A percentile compares a stretch with the other conserved stretches of the same genome.
Conservation (phyloP, 2,113 vertebrate species). For the Mirounga angustirostris region DNA sequence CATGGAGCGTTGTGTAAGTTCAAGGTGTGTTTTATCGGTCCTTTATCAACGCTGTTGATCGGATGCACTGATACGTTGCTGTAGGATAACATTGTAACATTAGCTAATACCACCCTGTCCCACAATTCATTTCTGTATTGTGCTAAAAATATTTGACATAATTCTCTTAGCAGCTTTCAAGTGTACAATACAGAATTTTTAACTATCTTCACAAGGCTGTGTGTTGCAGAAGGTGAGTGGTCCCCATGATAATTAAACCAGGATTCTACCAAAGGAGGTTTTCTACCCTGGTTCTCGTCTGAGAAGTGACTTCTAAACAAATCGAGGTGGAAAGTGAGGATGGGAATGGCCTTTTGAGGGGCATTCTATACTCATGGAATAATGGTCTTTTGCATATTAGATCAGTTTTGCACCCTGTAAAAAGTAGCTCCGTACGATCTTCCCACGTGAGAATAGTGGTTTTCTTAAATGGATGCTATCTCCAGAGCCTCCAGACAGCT, state of each 20-base stretch:
- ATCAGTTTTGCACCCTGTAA: too few species aligned
- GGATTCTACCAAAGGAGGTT: background rate
- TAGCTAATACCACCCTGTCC: rapidly evolving
- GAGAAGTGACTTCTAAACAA: background rate
- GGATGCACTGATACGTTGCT: rapidly evolving
- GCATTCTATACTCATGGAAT: rapidly evolving
- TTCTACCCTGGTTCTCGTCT: background rate
- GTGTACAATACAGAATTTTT: background rate
- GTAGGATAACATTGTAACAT: rapidly evolving
- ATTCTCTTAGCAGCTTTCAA: too few species aligned
- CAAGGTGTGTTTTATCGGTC: too few species aligned
- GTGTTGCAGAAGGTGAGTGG: background rate
- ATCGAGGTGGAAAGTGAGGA: background rate
- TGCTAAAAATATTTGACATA: background rate
- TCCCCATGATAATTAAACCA: background rate
- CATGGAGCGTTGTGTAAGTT: rapidly evolving
- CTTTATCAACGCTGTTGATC: rapidly evolving
- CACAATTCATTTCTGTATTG: rapidly evolving
- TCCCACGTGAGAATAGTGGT: rapidly evolving
- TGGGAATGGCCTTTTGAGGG: background rate
- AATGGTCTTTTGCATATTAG: background rate
- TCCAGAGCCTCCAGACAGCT: too few species aligned
- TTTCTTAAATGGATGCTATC: background rate
- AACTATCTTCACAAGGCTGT: background rate
- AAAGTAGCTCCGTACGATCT: rapidly evolving